A percentile compares a stretch with the other conserved stretches of the same genome.
Conservation (phyloP, 2,797 vertebrate species). For the Myoxocephalus aenaeus region DNA sequence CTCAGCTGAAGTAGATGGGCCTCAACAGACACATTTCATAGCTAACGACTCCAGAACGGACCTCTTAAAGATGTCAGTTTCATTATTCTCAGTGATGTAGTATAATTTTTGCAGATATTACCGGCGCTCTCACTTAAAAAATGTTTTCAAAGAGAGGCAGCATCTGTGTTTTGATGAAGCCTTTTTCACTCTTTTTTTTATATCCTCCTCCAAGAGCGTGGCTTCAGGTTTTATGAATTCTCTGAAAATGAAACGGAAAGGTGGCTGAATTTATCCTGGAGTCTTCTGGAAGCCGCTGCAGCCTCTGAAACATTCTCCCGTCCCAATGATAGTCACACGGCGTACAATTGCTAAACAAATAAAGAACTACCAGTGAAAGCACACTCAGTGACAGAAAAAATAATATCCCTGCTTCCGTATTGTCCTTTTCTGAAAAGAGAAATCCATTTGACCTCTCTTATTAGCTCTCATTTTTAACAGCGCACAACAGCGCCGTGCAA, state of each 20-base stretch:
- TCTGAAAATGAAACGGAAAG: not conserved
- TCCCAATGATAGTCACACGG: not conserved
- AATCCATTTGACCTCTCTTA: not conserved
- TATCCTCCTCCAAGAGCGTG: not conserved
- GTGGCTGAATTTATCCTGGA: not conserved
- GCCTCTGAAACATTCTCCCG: not conserved
- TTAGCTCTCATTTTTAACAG: constrained; percentile 10
- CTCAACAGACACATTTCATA: constrained; percentile 31
- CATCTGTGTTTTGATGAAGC: not conserved
- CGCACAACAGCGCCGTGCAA: not conserved
- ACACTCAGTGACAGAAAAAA: constrained; percentile 2
- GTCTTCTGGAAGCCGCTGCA: not conserved
- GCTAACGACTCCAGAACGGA: constrained; percentile 16
- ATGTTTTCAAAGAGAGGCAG: not conserved
- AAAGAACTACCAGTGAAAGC: constrained; percentile 1
- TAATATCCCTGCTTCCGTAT: not conserved
- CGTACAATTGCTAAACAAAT: not conserved
- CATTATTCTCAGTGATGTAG: constrained; percentile 6
- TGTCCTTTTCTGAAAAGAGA: constrained; percentile 7
- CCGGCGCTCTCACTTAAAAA: not conserved
- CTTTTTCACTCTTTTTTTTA: not conserved
- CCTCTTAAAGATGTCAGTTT: constrained; percentile 28
- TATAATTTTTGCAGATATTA: constrained; percentile 7
- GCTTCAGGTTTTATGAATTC: not conserved
- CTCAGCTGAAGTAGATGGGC: constrained; percentile 15